Base-by-base conservation (phyloP, 2,888 invertebrate genomes). In the Pyrochroa serraticornis region DNA sequence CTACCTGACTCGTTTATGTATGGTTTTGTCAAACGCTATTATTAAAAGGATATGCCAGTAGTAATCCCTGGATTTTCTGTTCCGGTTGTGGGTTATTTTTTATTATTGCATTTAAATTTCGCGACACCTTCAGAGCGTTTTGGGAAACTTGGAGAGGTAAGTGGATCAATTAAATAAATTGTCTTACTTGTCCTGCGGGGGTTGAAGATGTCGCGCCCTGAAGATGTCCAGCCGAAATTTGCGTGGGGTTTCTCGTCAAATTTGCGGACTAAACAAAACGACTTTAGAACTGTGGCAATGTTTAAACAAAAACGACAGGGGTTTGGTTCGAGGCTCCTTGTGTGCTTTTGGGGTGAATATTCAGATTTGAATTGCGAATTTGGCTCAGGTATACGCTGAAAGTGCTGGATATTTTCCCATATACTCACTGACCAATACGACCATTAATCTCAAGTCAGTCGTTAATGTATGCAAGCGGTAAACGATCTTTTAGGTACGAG, bases 381-480 rank as follows among this genome's bases (percentile, higher is more conserved):
- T 46, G 37, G 32, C 37, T 47, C 53, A 53, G 53, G 53, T 58
- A 57, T 34, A 32, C 37, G 34, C 37, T 46, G 47, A 48, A 35
- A 42, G 49, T 46, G 34, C 35, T 54, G 43, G 39, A 67, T 69
- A 69, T 69, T 71, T 75, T 74, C 72, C 73, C 73, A 70, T 73
- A 68, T 70, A 70, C 65, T 66, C 64, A 60, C 65, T 69, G 70
- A 71, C 71, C 71, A 69, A 74, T 72, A 70, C 70, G 52, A 75
- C 78, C 77, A 78, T 78, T 78, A 79, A 79, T 78, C 77, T 79
- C 72, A 74, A 73, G 75, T 72, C 70, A 72, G 73, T 74, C 73
- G 77, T 77, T 79, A 78, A 78, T 78, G 71, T 77, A 78, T 78
- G 77, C 77, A 77, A 74, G 77, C 76, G 75, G 78, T 78, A 79